Evolutionary conservation across 2,113 vertebrate genomes (phyloP), one percentile per base, ranked within the genome.

Genomic region (Hemiscyllium ocellatum): DNA sequence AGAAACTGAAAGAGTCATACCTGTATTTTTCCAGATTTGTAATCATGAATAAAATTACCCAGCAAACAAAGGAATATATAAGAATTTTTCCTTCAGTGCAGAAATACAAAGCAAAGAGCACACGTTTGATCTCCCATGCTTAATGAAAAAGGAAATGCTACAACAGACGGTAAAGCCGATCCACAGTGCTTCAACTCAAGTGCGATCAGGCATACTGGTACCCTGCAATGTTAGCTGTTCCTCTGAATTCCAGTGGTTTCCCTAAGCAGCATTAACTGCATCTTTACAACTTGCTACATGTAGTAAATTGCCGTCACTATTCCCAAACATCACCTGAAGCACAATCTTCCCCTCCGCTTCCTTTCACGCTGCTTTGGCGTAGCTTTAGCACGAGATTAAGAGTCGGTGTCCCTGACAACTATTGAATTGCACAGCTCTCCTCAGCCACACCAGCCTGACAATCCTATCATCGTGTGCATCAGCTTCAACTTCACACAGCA

Each of bases 21-120:
- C 98, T 98, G 97, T 96, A 42, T 95, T 52, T 96, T 96, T 72
- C 52, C 96, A 97, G 97, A 97, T 96, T 97, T 97, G 97, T 97
- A 96, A 96, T 96, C 95, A 97, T 97, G 96, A 96, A 96, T 97
- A 96, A 96, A 96, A 86, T 96, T 96, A 97, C 97, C 97, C 97
- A 96, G 97, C 97, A 97, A 96, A 96, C 96, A 96, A 96, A 94
- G 50, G 94, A 70, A 66, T 78, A 95, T 78, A 95, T 96, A 95
- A 96, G 96, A 76, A 96, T 96, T 96, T 96, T 96, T 96, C 96
- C 96, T 96, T 96, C 96, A 96, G 94, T 1, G 96, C 95, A 97
- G 96, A 96, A 96, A 96, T 94, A 96, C 95, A 65, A 96, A 96
- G 96, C 85, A 96, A 93, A 72, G 96, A 95, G 72, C 96, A 96